phyloP scores from a whole-genome alignment of 2,797 vertebrate species.

The Amblyraja radiata region DNA sequence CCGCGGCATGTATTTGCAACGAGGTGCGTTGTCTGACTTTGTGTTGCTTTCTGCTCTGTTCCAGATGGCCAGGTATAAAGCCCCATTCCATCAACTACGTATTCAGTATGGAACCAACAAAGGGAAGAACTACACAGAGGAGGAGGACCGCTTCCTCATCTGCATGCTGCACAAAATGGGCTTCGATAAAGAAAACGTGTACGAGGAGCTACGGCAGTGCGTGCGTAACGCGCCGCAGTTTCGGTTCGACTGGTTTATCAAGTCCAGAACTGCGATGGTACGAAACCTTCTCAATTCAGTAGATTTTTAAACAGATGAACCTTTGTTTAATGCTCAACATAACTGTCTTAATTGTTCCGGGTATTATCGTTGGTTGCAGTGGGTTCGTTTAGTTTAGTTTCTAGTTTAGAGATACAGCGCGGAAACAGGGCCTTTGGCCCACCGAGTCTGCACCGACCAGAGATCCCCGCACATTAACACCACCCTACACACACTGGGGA shows the following conservation, averaged over 20 bases:
- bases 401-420: too few species aligned
- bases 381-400: not conserved
- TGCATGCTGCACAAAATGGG: slow-evolving; percentile 85
- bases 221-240: slow-evolving; percentile 78
- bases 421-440: too few species aligned
- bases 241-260: slow-evolving; percentile 83
- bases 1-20: not conserved
- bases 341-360: not conserved
- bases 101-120: slow-evolving; percentile 82
- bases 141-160: slow-evolving; percentile 76
- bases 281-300: slow-evolving; percentile 43
- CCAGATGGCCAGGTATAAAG: slow-evolving; percentile 78
- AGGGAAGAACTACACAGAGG: slow-evolving; percentile 80
- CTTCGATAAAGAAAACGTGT: slow-evolving; percentile 78
- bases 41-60: not conserved
- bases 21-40: not conserved
- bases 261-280: slow-evolving; percentile 79
- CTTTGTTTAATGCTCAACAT: slow-evolving; percentile 24
- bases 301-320: slow-evolving; percentile 38
- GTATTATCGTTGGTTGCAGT: not conserved
- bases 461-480: too few species aligned
- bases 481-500: too few species aligned
- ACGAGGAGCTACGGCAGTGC: slow-evolving; percentile 77
- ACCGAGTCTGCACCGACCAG: too few species aligned
- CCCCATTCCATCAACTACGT: slow-evolving; percentile 75